These are phyloP conservation scores for Athalia cordata DNA, from an alignment of 2,888 invertebrate genomes.

Conservation along the genomic window DNA sequence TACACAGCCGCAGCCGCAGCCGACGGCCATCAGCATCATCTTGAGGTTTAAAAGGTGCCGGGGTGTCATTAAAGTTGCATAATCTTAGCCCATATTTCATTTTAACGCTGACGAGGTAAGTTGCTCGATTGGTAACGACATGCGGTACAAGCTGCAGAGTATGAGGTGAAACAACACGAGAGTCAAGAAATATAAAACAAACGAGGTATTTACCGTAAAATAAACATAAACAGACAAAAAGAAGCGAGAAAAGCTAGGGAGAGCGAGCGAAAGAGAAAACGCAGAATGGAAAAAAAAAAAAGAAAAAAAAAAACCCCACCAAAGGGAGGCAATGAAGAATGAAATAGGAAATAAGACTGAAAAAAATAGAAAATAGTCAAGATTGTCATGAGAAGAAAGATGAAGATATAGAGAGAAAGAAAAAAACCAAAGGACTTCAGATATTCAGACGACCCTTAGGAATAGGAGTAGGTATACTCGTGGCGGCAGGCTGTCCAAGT, in stretches of 20 bases:
- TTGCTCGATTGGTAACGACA: conserved; percentile 23
- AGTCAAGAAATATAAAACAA: background rate
- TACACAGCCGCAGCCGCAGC: background rate
- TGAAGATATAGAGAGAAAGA: background rate
- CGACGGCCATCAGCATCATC: conserved; percentile 35
- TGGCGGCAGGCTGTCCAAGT: conserved; percentile 40
- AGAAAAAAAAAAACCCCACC: background rate
- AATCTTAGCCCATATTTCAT: conserved; percentile 40
- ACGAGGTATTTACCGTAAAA: background rate
- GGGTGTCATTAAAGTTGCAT: conserved; percentile 36
- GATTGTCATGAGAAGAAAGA: background rate
- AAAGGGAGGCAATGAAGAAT: background rate
- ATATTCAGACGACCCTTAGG: conserved; percentile 37
- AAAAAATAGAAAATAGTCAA: background rate
- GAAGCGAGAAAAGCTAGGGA: background rate
- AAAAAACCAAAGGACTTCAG: background rate
- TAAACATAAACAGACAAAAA: background rate
- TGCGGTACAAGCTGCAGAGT: background rate
- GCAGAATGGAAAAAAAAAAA: background rate
- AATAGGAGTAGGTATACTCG: conserved; percentile 20
- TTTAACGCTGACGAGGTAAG: conserved; percentile 37
- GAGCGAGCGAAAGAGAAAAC: background rate
- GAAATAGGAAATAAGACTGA: background rate
- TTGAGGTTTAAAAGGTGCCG: conserved; percentile 37
- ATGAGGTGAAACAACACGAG: background rate